A percentile compares a stretch with the other conserved stretches of the same genome.
Evolutionary conservation across 2,113 vertebrate genomes (phyloP).

Genomic region (Oplegnathus fasciatus): DNA sequence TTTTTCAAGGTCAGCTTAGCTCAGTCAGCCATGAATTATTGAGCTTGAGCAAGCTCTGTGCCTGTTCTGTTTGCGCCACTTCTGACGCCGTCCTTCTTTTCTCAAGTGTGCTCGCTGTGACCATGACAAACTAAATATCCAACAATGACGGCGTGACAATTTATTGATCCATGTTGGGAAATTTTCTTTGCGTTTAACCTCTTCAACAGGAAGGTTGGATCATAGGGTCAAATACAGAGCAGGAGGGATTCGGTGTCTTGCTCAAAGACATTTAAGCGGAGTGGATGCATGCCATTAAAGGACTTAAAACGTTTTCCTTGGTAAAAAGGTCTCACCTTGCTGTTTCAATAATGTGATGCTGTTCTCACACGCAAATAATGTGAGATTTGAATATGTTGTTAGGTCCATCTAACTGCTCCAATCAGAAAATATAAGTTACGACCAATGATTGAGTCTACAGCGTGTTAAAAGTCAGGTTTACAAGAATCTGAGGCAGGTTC

Average conservation of each 20-base stretch:
- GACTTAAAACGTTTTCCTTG: background rate
- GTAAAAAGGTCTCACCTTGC: background rate
- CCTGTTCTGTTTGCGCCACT: slow-evolving; percentile 39
- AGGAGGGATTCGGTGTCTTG: background rate
- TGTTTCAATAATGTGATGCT: background rate
- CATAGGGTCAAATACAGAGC: background rate
- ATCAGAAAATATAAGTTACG: background rate
- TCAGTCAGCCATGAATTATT: slow-evolving; percentile 83
- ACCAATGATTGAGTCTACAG: background rate
- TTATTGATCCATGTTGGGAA: background rate
- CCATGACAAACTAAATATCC: slow-evolving; percentile 18
- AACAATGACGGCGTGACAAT: background rate
- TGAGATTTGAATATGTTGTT: background rate
- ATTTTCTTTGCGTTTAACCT: background rate
- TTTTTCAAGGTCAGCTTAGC: slow-evolving; percentile 80
- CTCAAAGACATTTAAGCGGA: background rate
- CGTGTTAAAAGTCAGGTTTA: background rate
- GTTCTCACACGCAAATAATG: background rate
- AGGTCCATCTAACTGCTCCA: background rate
- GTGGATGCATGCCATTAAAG: background rate
- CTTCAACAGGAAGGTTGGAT: background rate
- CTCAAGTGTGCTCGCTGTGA: background rate
- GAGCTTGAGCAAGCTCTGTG: slow-evolving; percentile 66
- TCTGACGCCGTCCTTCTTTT: slow-evolving; percentile 19
- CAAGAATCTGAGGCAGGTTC: background rate